phyloP scores from a whole-genome alignment of 2,113 vertebrate genomes.

The Neomonachus schauinslandi region DNA sequence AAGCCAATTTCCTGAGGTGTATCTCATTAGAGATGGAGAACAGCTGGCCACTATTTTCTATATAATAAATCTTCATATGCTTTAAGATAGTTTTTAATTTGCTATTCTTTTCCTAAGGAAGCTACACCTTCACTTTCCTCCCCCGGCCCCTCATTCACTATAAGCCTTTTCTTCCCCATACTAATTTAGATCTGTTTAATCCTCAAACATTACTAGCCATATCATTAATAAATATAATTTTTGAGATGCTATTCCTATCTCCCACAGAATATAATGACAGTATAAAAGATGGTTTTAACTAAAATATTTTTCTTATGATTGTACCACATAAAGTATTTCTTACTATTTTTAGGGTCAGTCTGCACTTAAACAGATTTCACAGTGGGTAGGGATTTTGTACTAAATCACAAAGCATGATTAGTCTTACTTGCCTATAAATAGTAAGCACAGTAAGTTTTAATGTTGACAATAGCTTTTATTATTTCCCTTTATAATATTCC shows the following conservation, averaged over 20 bases:
- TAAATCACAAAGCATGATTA: background rate
- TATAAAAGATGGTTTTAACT: slow-evolving; percentile 8
- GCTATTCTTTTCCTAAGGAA: background rate
- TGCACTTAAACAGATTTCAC: background rate
- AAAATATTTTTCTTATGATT: background rate
- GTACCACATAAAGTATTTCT: background rate
- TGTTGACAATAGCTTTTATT: background rate
- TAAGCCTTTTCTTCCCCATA: background rate
- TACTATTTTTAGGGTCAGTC: background rate
- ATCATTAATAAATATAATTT: background rate
- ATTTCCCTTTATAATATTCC: background rate
- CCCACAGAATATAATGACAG: background rate
- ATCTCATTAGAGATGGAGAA: slow-evolving; percentile 47
- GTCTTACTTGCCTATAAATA: background rate
- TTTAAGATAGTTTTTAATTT: slow-evolving; percentile 27
- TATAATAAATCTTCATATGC: slow-evolving; percentile 47
- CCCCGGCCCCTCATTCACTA: too few species aligned
- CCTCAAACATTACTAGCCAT: background rate
- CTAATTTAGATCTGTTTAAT: background rate
- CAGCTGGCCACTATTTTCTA: slow-evolving; percentile 43
- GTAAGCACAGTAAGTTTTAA: background rate
- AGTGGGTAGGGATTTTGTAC: background rate
- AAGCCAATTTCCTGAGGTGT: slow-evolving; percentile 37
- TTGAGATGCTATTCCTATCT: background rate
- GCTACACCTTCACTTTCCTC: background rate